phyloP scores from a whole-genome alignment of 2,888 invertebrate genomes.

The Hirtodrosophila trivittata region DNA sequence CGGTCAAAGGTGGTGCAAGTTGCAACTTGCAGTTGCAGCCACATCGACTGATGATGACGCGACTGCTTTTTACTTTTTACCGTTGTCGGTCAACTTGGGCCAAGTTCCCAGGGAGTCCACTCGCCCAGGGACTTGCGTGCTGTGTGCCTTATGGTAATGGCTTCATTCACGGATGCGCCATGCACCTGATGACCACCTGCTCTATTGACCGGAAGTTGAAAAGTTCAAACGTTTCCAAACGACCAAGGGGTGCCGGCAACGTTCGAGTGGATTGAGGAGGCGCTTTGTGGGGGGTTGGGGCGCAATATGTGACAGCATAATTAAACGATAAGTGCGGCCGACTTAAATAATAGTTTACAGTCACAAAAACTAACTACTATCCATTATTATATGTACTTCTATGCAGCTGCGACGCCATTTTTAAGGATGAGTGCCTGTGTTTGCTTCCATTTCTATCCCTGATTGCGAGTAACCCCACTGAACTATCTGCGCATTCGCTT shows the following conservation, averaged over 20 bases:
- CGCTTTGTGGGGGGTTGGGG: constrained; percentile 14
- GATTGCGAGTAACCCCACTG: constrained; percentile 46
- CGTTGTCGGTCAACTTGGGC: constrained; percentile 51
- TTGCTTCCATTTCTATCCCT: constrained; percentile 6
- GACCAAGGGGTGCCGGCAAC: constrained; percentile 18
- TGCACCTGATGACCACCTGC: constrained; percentile 81
- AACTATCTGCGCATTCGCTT: constrained; percentile 55
- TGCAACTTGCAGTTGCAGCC: constrained; percentile 9
- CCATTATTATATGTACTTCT: constrained; percentile 17
- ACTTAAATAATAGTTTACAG: constrained; percentile 44
- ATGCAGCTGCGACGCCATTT: constrained; percentile 56
- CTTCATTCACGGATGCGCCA: constrained; percentile 69
- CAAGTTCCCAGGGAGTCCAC: constrained; percentile 58
- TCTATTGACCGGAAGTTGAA: constrained; percentile 79
- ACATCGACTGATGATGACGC: constrained; percentile 50
- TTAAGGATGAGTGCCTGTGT: constrained; percentile 17
- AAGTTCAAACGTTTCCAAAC: constrained; percentile 75
- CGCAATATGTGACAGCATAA: constrained; percentile 65
- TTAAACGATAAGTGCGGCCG: constrained; percentile 50
- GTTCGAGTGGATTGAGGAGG: constrained; percentile 11
- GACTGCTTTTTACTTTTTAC: constrained; percentile 71
- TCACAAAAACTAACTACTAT: constrained; percentile 16
- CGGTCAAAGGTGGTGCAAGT: constrained; percentile 38
- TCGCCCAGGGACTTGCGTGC: constrained; percentile 58
- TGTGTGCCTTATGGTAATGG: constrained; percentile 53